Conservation (phyloP, 2,888 invertebrate genomes). For the Watsonalla cultraria region DNA sequence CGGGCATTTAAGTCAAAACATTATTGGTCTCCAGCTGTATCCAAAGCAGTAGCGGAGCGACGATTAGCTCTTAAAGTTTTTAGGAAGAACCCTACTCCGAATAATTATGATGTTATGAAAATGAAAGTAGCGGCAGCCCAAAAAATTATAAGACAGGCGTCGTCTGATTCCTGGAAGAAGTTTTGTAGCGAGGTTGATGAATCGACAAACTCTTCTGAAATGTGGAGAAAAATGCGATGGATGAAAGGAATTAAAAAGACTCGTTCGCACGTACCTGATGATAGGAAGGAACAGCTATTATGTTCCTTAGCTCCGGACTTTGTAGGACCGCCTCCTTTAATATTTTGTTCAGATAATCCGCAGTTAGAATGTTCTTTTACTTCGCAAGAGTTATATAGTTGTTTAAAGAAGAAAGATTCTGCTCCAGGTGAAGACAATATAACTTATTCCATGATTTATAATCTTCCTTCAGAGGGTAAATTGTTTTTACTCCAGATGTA, state of each 20-base stretch:
- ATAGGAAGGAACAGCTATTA: constrained; percentile 2
- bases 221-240: constrained; percentile 8
- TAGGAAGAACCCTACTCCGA: constrained; percentile 16
- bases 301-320: constrained; percentile 5
- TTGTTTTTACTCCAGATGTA: constrained; percentile 4
- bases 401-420: constrained; percentile 5
- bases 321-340: background rate
- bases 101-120: constrained; percentile 9
- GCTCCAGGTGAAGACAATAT: constrained; percentile 10
- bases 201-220: background rate
- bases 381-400: background rate
- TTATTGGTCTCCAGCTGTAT: constrained; percentile 16
- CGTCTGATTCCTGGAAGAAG: constrained; percentile 2
- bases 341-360: no score
- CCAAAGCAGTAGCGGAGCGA: constrained; percentile 14
- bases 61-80: constrained; percentile 14
- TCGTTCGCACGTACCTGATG: background rate
- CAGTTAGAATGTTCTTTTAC: no score
- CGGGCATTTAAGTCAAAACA: no score
- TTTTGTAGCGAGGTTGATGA: constrained; percentile 5
- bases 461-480: constrained; percentile 6
- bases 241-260: constrained; percentile 3
- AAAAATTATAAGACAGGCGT: constrained; percentile 5
- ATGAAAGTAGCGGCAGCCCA: constrained; percentile 3
- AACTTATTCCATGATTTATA: constrained; percentile 13